phyloP scores from a whole-genome alignment of 2,113 vertebrate species.

The Passerina amoena region DNA sequence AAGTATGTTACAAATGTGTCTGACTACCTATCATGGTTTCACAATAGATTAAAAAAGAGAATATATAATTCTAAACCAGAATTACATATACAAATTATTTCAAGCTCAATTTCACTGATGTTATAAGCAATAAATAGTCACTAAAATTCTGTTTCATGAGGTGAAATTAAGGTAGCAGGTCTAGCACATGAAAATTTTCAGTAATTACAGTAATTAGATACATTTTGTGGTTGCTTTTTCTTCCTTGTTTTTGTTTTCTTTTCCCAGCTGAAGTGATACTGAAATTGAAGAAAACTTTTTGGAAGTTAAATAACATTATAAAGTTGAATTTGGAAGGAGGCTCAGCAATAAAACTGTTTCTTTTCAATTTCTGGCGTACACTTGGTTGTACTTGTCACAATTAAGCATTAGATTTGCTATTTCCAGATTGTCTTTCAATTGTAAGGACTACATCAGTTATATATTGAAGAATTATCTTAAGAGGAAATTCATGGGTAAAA shows the following conservation, averaged over 20 bases:
- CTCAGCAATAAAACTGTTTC: neutral
- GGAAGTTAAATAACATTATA: neutral
- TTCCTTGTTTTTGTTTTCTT: neutral
- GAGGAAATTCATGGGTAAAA: neutral
- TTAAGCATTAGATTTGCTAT: neutral
- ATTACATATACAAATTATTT: neutral
- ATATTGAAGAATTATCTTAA: neutral
- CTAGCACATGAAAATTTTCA: neutral
- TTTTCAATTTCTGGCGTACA: neutral
- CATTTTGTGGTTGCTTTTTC: neutral
- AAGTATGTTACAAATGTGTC: neutral
- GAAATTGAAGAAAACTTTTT: neutral
- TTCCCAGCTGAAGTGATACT: neutral
- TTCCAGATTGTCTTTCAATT: neutral
- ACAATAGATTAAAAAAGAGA: neutral
- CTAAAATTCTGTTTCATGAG: neutral
- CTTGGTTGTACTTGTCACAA: neutral
- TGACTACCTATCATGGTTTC: neutral
- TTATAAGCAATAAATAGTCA: neutral
- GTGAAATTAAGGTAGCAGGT: neutral
- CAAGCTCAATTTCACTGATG: neutral
- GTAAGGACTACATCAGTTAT: neutral
- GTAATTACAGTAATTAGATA: neutral
- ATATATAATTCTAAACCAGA: neutral
- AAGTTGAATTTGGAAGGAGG: neutral